Percentiles rank a stretch among this genome's conserved stretches.
Evolutionary conservation across 2,888 invertebrate genomes (phyloP).

Genomic region (Chelonus formosanus): DNA sequence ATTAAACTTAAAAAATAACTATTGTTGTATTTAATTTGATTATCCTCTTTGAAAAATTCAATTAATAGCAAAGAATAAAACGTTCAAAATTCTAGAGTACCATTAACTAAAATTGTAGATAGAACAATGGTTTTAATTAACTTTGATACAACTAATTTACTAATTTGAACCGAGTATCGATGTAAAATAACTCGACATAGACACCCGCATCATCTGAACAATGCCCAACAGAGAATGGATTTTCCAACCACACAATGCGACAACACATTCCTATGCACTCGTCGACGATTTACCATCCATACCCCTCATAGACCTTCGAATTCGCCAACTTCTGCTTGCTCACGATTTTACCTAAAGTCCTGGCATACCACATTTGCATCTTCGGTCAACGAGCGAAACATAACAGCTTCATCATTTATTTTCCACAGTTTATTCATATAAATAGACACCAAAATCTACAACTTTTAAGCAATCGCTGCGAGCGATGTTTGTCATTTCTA

Average conservation of each 20-base stretch:
- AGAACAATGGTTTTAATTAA: background rate
- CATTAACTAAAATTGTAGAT: too few species aligned
- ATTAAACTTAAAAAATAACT: background rate
- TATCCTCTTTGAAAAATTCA: too few species aligned
- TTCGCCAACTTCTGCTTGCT: slow-evolving; percentile 20
- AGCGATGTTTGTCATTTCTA: background rate
- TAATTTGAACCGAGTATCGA: too few species aligned
- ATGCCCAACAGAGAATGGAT: slow-evolving; percentile 24
- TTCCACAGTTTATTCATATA: slow-evolving; percentile 1
- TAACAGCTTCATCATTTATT: slow-evolving; percentile 10
- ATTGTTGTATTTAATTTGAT: too few species aligned
- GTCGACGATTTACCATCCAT: slow-evolving; percentile 22
- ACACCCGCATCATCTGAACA: slow-evolving; percentile 10
- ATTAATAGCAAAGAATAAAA: too few species aligned
- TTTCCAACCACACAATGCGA: slow-evolving; percentile 28
- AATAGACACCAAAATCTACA: background rate
- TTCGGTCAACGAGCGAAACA: background rate
- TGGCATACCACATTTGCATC: slow-evolving; percentile 4
- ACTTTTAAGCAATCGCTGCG: slow-evolving; percentile 9
- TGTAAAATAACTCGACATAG: too few species aligned
- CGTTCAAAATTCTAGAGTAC: too few species aligned
- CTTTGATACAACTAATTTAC: background rate
- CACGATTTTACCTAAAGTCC: slow-evolving; percentile 17
- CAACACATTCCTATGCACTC: slow-evolving; percentile 20
- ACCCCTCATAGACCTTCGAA: background rate